Base-by-base conservation (phyloP, 2,797 vertebrate genomes). In the Coregonus suidteri region DNA sequence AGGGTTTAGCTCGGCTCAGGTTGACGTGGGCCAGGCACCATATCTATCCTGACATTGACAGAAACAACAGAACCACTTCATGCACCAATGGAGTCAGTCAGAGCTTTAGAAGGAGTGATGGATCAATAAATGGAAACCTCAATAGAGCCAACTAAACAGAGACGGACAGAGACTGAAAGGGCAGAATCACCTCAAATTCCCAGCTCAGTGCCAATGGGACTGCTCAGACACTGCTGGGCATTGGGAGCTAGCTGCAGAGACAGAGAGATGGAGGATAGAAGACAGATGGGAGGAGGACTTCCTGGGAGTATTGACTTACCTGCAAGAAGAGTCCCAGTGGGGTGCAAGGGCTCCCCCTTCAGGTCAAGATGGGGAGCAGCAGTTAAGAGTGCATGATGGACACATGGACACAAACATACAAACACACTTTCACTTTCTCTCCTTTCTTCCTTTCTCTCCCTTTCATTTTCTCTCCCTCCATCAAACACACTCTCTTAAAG, bases 301-400 rank as follows among this genome's bases (percentile, higher is more conserved):
- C 41, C 41, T 47, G 20, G 30, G 11, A 66, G 13, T 66, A 14
- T 34, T 66, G 64, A 14, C 6, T 16, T 9, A n/a, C 41, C 71
- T 71, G 64, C 67, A 75, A 75, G 73, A 35, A 4, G 6, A 4
- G 18, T 31, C 62, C 51, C 53, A 30, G 2, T 54, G 20, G 80
- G 77, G 83, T n/a, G 56, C 82, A 62, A 41, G 51, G 54, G 31
- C 84, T 73, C 84, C 84, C 81, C 80, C 86, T 75, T 74, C 77
- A 86, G 85, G 83, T 77, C 71, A 15, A 53, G 77, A 59, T 69
- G 67, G 9, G 68, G 47, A 62, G 74, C 59, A 35, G 51, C 62
- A 15, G 4, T 4, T 30, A 53, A 53, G 30, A 14, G 64, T 66
- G 20, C 34, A 1, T 30, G 9, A 31, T 30, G 20, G 25, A 3